These are phyloP conservation scores for Gymnopithys bicolor DNA, from an alignment of 2,797 vertebrate species.

Conservation along the genomic window DNA sequence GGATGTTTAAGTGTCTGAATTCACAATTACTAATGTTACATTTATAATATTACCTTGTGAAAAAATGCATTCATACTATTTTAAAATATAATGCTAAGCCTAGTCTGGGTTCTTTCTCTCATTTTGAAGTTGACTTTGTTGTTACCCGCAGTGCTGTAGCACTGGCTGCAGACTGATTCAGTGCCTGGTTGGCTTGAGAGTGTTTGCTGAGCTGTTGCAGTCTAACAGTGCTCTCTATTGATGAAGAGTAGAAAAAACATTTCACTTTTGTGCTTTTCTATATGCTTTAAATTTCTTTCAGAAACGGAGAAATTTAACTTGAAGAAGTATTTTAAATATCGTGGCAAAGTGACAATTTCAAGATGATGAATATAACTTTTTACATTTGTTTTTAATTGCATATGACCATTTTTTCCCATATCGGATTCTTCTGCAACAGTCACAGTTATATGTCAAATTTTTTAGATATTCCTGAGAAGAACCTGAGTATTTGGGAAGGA, in stretches of 20 bases:
- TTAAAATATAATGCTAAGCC: background rate
- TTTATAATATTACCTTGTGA: background rate
- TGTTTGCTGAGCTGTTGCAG: background rate
- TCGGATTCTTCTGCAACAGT: background rate
- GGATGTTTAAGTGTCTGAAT: background rate
- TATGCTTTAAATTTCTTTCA: background rate
- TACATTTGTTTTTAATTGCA: background rate
- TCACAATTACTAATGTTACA: background rate
- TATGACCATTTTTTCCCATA: background rate
- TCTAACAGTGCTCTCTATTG: conserved; percentile 76
- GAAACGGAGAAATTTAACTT: background rate
- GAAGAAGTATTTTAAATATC: background rate
- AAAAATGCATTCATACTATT: background rate
- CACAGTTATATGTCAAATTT: background rate
- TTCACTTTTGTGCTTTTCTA: background rate
- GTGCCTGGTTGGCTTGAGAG: background rate
- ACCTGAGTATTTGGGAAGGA: background rate
- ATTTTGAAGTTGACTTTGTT: background rate
- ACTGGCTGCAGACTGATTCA: background rate
- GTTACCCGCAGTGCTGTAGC: background rate
- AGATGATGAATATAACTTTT: background rate
- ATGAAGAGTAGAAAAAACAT: background rate
- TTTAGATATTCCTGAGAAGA: background rate
- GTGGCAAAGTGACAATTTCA: background rate
- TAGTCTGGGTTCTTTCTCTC: background rate